phyloP scores from a whole-genome alignment of 2,888 invertebrate species.

The Podotricha telesiphe region DNA sequence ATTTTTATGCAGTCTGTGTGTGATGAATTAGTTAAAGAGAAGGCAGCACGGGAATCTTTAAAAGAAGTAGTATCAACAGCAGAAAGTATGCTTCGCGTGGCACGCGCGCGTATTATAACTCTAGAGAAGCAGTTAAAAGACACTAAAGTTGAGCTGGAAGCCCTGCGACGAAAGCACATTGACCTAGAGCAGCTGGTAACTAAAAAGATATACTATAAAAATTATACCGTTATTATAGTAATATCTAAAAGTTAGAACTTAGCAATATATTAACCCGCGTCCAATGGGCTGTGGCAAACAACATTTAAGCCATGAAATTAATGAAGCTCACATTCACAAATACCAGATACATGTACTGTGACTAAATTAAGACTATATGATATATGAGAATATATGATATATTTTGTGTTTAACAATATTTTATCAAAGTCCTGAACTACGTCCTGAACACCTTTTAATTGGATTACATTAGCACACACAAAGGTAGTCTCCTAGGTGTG shows the following conservation, averaged over 20 bases:
- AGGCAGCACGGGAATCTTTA: conserved; percentile 64
- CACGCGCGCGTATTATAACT: conserved; percentile 66
- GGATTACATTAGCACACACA: too few species aligned
- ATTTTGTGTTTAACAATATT: too few species aligned
- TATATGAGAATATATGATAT: too few species aligned
- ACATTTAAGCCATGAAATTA: too few species aligned
- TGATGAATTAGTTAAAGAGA: conserved; percentile 69
- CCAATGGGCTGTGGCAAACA: background rate
- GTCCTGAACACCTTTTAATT: too few species aligned
- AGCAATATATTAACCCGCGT: background rate
- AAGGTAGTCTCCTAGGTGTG: too few species aligned
- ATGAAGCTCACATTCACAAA: too few species aligned
- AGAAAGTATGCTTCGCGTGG: conserved; percentile 73
- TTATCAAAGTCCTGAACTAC: too few species aligned
- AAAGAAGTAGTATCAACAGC: conserved; percentile 70
- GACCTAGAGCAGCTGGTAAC: conserved; percentile 76
- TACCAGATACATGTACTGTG: too few species aligned
- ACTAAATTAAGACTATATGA: too few species aligned
- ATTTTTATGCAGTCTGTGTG: conserved; percentile 51
- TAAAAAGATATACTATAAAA: background rate
- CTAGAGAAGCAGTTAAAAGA: conserved; percentile 73
- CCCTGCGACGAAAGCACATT: conserved; percentile 65
- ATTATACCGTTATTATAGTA: background rate
- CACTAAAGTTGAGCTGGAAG: conserved; percentile 61
- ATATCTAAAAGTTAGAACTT: background rate